These are phyloP conservation scores for Drosophila setosimentum DNA, from an alignment of 2,888 invertebrate genomes.

Conservation along the genomic window DNA sequence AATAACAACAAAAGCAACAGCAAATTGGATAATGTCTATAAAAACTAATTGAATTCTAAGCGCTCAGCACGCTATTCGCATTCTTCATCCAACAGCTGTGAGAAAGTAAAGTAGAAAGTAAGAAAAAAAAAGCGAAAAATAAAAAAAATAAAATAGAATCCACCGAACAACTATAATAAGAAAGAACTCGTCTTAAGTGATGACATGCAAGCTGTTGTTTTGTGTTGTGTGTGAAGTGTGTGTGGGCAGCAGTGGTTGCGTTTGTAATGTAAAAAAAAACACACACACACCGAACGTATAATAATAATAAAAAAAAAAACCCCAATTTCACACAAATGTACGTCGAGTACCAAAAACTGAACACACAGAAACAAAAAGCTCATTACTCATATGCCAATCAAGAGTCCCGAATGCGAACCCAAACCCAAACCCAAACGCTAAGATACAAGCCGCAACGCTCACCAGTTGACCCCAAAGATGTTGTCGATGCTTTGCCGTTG, in stretches of 20 bases:
- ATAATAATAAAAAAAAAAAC: constrained; percentile 27
- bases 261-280: constrained; percentile 36
- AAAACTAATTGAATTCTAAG: constrained; percentile 81
- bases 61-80: constrained; percentile 76
- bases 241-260: constrained; percentile 49
- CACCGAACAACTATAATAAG: constrained; percentile 39
- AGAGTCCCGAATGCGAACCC: constrained; percentile 36
- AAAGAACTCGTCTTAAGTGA: constrained; percentile 68
- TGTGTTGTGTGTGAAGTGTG: constrained; percentile 38
- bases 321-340: constrained; percentile 72
- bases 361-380: constrained; percentile 74
- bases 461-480: constrained; percentile 52
- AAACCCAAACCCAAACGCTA: constrained; percentile 14
- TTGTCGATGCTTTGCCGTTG: constrained; percentile 60
- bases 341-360: constrained; percentile 35
- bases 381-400: constrained; percentile 81
- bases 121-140: constrained; percentile 44
- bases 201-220: constrained; percentile 73
- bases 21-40: constrained; percentile 81
- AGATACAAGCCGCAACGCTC: constrained; percentile 52
- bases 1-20: constrained; percentile 45
- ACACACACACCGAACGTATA: background rate
- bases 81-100: constrained; percentile 71
- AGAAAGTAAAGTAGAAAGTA: constrained; percentile 62
- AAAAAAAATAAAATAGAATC: constrained; percentile 42